phyloP scores from a whole-genome alignment of 2,888 invertebrate species.

The Balanococcus diminutus region DNA sequence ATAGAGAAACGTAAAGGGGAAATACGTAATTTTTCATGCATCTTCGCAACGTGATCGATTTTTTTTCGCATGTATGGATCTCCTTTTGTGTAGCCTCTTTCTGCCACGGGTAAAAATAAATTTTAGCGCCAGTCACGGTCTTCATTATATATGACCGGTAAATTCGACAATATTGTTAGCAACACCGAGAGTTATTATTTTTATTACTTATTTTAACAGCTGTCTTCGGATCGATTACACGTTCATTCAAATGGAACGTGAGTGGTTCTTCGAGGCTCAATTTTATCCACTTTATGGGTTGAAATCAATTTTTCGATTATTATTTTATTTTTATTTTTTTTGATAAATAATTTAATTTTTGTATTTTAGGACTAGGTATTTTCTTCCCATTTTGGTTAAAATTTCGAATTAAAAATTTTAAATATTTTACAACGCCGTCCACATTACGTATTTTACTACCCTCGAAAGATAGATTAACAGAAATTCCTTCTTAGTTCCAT shows the following conservation, averaged over 20 bases:
- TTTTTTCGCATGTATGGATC: constrained; percentile 9
- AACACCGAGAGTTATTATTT: constrained; percentile 13
- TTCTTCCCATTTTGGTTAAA: background rate
- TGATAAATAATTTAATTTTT: too few species aligned
- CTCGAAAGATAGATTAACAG: background rate
- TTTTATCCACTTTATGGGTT: too few species aligned
- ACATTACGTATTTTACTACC: background rate
- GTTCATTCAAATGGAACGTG: background rate
- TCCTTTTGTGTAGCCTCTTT: constrained; percentile 12
- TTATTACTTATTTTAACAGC: constrained; percentile 1
- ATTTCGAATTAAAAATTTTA: background rate
- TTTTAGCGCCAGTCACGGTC: constrained; percentile 28
- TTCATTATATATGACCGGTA: constrained; percentile 9
- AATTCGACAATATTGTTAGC: background rate
- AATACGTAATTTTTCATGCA: constrained; percentile 5
- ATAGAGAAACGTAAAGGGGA: background rate
- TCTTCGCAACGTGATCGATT: background rate
- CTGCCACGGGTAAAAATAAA: constrained; percentile 9
- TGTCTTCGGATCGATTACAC: background rate
- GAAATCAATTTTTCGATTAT: background rate
- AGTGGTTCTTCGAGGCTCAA: background rate
- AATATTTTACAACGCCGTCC: background rate
- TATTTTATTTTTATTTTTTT: too few species aligned
- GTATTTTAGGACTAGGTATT: too few species aligned
- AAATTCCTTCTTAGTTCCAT: background rate